Evolutionary conservation across 2,888 invertebrate genomes (phyloP).

Genomic region (Entomobrya multifasciata): DNA sequence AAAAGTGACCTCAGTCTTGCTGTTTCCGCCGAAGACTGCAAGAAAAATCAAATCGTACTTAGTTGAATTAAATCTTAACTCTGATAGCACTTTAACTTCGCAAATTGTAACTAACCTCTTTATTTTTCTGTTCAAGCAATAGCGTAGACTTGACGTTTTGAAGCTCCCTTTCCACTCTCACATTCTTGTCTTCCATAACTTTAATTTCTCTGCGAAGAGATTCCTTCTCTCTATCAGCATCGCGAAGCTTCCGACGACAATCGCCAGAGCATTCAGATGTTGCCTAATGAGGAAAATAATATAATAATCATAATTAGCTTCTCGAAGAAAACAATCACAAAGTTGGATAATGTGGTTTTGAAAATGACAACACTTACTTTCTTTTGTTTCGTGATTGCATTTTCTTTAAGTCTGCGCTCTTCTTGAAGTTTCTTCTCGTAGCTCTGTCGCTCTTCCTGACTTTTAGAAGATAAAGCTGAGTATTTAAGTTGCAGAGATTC

Average conservation of each 20-base stretch:
- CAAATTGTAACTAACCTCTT: slow-evolving; percentile 77
- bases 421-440: slow-evolving; percentile 79
- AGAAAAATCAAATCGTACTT: neutral
- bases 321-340: too few relatives aligned
- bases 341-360: too few relatives aligned
- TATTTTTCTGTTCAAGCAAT: slow-evolving; percentile 79
- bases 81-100: too few relatives aligned
- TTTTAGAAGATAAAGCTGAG: slow-evolving; percentile 79
- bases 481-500: slow-evolving; percentile 80
- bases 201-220: slow-evolving; percentile 78
- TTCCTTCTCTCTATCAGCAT: slow-evolving; percentile 79
- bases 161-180: slow-evolving; percentile 78
- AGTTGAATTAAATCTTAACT: too few relatives aligned
- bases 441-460: slow-evolving; percentile 79
- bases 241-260: slow-evolving; percentile 78
- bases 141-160: slow-evolving; percentile 80
- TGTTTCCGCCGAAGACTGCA: slow-evolving; percentile 82
- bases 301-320: neutral
- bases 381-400: slow-evolving; percentile 79
- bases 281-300: slow-evolving; percentile 66
- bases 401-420: slow-evolving; percentile 79
- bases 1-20: slow-evolving; percentile 91
- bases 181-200: slow-evolving; percentile 77
- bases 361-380: slow-evolving; percentile 76
- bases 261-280: slow-evolving; percentile 79